Evolutionary conservation across 2,113 vertebrate species (phyloP), one percentile per base, ranked within the genome.

Genomic region (Oryzias melastigma): DNA sequence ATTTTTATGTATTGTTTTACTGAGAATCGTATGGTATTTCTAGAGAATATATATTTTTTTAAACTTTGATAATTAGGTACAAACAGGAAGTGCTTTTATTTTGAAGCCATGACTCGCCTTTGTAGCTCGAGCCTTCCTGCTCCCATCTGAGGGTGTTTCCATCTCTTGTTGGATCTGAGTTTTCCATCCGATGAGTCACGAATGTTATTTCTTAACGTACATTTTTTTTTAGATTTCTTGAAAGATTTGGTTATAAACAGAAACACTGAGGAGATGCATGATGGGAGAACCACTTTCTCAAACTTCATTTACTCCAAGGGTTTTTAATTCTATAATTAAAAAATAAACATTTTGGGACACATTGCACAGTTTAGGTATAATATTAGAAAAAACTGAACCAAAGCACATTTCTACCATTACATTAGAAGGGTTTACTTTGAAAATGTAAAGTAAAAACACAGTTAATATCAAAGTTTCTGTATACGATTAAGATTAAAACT

Each of bases 51-150:
- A 22, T 22, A 22, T 22, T 3, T 13, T 35, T 35, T 35, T 12
- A 12, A 12, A 2, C 12, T 12, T 8, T 12, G 29, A 35, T 8
- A 35, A 27, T 27, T 27, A 7, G 10, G 1, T 35, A 35, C 7
- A 35, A 35, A 29, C 6, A 18, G 7, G 12, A 18, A 2, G 6
- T 63, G 15, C 50, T 69, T 77, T 84, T 84, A 78, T 65, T 80
- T 68, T 80, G 73, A 76, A 84, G 43, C 41, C 3, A 6, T 1
- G 13, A 2, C 5, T 19, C 1, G 0, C 41, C 18, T 5, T 51
- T 6, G 17, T 24, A 14, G 22, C 63, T 14, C 3, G 27, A 3
- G 12, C 15, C 44, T 15, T 14, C 43, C 17, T 13, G 3, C 8
- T 44, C 8, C 42, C 3, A 22, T 62, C 1, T 46, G 1, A 20